Conservation (phyloP, 1,140 invertebrate genomes). For the Cydia fagiglandana region DNA sequence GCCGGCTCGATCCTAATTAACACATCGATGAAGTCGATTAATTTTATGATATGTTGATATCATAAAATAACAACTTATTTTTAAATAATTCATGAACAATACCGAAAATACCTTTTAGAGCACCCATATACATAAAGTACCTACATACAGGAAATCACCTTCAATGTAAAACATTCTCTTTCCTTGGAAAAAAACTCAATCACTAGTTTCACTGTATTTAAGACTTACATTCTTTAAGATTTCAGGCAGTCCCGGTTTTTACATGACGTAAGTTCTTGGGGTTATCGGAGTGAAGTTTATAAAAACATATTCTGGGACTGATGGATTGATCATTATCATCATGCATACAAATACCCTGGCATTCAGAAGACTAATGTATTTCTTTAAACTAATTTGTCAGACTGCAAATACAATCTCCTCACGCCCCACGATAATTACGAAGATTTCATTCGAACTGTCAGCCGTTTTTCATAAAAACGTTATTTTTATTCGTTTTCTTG, state of each 20-base stretch:
- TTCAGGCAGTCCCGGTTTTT: background rate
- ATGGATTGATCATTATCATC: slow-evolving; percentile 15
- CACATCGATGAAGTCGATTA: slow-evolving; percentile 17
- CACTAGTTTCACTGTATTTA: no score
- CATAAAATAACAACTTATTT: slow-evolving; percentile 2
- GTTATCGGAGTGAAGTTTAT: background rate
- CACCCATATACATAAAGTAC: background rate
- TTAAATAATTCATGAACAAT: background rate
- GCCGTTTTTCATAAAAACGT: slow-evolving; percentile 44
- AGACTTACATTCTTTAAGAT: background rate
- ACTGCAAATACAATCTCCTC: slow-evolving; percentile 19
- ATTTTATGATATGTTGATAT: slow-evolving; percentile 3
- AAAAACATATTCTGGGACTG: background rate
- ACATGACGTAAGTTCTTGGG: background rate
- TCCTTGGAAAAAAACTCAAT: background rate
- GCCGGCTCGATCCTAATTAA: slow-evolving; percentile 20
- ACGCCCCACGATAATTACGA: slow-evolving; percentile 35
- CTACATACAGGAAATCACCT: background rate
- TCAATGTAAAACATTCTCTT: background rate
- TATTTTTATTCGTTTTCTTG: slow-evolving; percentile 55
- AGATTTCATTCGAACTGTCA: slow-evolving; percentile 38
- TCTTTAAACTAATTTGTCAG: slow-evolving; percentile 27
- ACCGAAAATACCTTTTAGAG: background rate
- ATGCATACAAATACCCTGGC: slow-evolving; percentile 6
- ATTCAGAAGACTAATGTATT: background rate